These are phyloP conservation scores for Peromyscus melanophrys DNA, from an alignment of 2,797 vertebrate species.

Conservation along the genomic window DNA sequence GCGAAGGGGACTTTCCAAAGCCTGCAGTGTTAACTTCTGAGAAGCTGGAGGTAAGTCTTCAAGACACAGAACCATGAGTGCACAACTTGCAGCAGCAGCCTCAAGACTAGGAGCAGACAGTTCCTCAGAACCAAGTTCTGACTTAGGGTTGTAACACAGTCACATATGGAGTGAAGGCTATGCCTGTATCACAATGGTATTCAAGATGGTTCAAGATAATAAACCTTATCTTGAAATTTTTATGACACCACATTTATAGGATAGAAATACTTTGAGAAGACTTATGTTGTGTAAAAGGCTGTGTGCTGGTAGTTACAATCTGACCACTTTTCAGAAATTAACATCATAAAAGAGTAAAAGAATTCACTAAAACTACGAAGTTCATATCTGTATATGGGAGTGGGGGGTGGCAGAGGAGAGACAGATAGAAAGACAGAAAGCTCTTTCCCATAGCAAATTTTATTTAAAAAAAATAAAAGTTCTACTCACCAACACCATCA, in stretches of 20 bases:
- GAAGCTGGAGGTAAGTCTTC: background rate
- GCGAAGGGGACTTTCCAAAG: conserved; percentile 18
- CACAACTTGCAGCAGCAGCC: background rate
- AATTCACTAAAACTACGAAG: conserved; percentile 23
- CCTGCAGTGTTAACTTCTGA: conserved; percentile 36
- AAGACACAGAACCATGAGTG: background rate
- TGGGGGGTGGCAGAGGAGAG: no score
- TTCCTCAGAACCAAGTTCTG: conserved; percentile 47
- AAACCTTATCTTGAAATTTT: conserved; percentile 59
- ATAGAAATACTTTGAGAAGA: conserved; percentile 34
- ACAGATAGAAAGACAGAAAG: background rate
- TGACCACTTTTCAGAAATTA: conserved; percentile 43
- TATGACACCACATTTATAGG: conserved; percentile 10
- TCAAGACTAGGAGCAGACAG: background rate
- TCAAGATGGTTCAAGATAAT: conserved; percentile 57
- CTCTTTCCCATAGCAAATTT: background rate
- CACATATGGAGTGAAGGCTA: conserved; percentile 37
- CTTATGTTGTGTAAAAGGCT: background rate
- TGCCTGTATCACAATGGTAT: background rate
- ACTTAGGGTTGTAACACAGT: background rate
- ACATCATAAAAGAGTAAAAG: background rate
- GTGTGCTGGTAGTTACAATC: conserved; percentile 21
- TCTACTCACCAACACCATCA: conserved; percentile 96
- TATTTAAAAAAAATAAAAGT: background rate
- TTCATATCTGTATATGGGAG: background rate